phyloP scores from a whole-genome alignment of 2,888 invertebrate species.

The Bembecia ichneumoniformis region DNA sequence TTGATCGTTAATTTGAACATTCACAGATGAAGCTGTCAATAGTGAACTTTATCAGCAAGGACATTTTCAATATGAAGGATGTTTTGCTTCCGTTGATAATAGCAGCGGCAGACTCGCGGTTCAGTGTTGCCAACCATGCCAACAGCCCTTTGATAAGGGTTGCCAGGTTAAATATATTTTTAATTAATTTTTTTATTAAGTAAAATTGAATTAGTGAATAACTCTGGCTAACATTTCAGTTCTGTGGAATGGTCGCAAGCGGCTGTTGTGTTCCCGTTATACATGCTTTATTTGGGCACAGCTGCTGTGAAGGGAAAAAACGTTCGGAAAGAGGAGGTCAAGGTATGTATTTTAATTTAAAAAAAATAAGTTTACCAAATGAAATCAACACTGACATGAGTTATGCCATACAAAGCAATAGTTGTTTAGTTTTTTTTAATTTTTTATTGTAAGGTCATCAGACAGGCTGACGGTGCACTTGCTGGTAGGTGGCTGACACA shows the following conservation, averaged over 20 bases:
- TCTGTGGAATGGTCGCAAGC: constrained; percentile 84
- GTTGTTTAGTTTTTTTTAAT: too few relatives aligned
- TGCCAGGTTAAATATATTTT: constrained; percentile 63
- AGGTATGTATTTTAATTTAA: constrained; percentile 38
- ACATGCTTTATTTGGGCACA: constrained; percentile 83
- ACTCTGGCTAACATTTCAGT: constrained; percentile 39
- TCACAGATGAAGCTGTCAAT: constrained; percentile 62
- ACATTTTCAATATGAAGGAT: constrained; percentile 82
- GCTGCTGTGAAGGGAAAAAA: background rate
- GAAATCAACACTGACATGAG: too few relatives aligned
- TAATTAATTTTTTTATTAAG: background rate
- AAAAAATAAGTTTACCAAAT: too few relatives aligned
- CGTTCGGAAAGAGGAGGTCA: constrained; percentile 78
- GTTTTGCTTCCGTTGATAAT: constrained; percentile 84
- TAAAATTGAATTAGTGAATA: too few relatives aligned
- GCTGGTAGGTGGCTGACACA: too few relatives aligned
- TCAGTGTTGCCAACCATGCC: constrained; percentile 89
- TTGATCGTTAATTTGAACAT: background rate
- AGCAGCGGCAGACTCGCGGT: constrained; percentile 90
- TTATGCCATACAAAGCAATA: too few relatives aligned
- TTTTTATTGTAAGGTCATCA: too few relatives aligned
- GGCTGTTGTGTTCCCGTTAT: constrained; percentile 81
- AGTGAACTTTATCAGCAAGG: constrained; percentile 85
- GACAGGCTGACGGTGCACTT: too few relatives aligned
- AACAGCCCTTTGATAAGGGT: constrained; percentile 88